phyloP scores from a whole-genome alignment of 2,888 invertebrate species.

The Melikaiella ostensackeni region DNA sequence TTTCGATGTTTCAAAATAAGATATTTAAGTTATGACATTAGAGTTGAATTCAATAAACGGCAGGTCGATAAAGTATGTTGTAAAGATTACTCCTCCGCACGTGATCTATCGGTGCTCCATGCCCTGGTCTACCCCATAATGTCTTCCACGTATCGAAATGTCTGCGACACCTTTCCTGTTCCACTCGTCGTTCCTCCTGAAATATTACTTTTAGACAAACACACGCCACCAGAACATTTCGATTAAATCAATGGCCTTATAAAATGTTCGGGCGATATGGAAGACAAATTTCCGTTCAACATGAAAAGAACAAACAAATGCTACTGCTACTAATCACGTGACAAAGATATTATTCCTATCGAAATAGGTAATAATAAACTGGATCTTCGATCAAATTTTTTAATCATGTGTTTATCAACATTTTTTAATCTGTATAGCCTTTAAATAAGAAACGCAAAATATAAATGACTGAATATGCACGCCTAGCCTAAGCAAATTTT shows the following conservation, averaged over 20 bases:
- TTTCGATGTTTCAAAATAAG: conserved; percentile 4
- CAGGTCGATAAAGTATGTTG: conserved; percentile 72
- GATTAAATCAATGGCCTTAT: conserved; percentile 22
- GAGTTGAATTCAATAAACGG: conserved; percentile 62
- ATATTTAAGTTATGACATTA: conserved; percentile 21
- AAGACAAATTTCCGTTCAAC: not conserved
- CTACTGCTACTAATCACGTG: too few species aligned
- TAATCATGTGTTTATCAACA: too few species aligned
- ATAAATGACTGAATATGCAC: not conserved
- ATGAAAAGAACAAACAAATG: not conserved
- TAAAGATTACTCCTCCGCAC: conserved; percentile 73
- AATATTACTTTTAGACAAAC: conserved; percentile 56
- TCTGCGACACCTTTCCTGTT: conserved; percentile 82
- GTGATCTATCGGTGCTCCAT: conserved; percentile 79
- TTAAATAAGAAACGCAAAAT: not conserved
- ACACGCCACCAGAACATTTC: not conserved
- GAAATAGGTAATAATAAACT: too few species aligned
- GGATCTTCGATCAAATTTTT: too few species aligned
- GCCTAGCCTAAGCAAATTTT: too few species aligned
- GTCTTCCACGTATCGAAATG: conserved; percentile 88
- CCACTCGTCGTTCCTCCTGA: conserved; percentile 81
- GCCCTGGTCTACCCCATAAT: conserved; percentile 90
- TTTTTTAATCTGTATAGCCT: too few species aligned
- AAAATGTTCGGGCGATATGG: not conserved
- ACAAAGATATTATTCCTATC: too few species aligned